Evolutionary conservation across 2,797 vertebrate genomes (phyloP), one percentile per base, ranked within the genome.

Genomic region (Pangasius mekongensis): DNA sequence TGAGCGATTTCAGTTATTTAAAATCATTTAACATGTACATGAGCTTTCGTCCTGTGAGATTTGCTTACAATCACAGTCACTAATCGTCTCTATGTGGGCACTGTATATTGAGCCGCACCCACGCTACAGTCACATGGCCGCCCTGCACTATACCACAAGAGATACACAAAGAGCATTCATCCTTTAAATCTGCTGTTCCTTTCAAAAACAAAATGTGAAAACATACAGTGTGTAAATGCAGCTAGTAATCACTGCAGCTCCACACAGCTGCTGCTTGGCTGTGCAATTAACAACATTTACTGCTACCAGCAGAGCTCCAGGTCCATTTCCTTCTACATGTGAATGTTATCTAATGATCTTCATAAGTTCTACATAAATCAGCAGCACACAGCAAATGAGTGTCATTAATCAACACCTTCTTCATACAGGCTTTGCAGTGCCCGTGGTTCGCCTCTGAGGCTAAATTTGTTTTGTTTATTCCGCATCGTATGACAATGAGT

Each of bases 391-490:
- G 52, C 69, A 47, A 49, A 69, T 33, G 64, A 84, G 43, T 52
- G 18, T 36, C 52, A 58, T 81, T 85, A 69, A 80, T 69, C 82
- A 69, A 47, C 71, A 77, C 11, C 56, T 84, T 67, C 49, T 62
- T 74, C 60, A 69, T 30, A 18, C 49, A 33, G 24, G 27, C 24
- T 86, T 62, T 2, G 18, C 73, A 3, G 24, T 62, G 7, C 36
- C 4, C n/a, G 5, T 49, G 56, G n/a, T 30, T 43, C 10, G 1
- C 22, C 22, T 71, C 49, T 10, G 20, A 74, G 24, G 33, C 24
- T 13, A 84, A 66, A 84, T 66, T 36, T 43, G 33, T 24, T 88
- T 73, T 13, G 56, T 84, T 88, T 74, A 39, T 84, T 73, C 87
- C 9, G 24, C 58, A 14, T 80, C n/a, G 39, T 24, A 33, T 33